Evolutionary conservation across 2,888 invertebrate genomes (phyloP), one percentile per base, ranked within the genome.

Genomic region (Chrysolina americana): DNA sequence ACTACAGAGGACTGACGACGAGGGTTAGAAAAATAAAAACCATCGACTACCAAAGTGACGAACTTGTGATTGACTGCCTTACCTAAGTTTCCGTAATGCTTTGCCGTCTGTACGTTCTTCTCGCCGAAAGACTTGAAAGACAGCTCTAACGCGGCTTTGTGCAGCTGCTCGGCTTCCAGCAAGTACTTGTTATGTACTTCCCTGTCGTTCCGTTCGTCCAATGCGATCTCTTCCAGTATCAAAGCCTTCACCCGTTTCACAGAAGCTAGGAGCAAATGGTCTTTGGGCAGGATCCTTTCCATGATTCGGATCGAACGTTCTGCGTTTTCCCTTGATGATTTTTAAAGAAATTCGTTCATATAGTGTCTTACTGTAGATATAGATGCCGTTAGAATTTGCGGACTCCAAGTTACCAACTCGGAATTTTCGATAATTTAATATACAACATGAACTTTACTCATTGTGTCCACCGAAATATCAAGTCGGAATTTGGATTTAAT

Each of bases 41-140:
- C 28, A 2, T 28, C 5, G 28, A 28, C 28, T 5, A 47, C 15
- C 13, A 47, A 47, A 8, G 15, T 15, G n/a, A 15, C 3, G 15
- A 44, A 10, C 44, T 13, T 2, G 44, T 44, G 4, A 28, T 23
- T 10, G 13, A 59, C 21, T 4, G 6, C 1, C 59, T 9, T 9
- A 59, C 59, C 98, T 68, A 98, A 91, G 90, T 98, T 98, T 13
- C 98, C 98, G 88, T 97, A 98, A 88, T 97, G 97, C 86, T 98
- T 98, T 68, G 98, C 97, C 0, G 97, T 97, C 89, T 98, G 97
- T 48, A 98, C 96, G 89, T 98, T 98, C 86, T 93, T 93, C 88
- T 97, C 97, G 0, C 98, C 98, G 87, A 97, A 97, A 0, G 95
- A 94, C 86, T 93, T 91, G 88, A 93, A 92, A 15, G 96, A 94